phyloP scores from a whole-genome alignment of 2,113 vertebrate genomes.

The Ictalurus punctatus region DNA sequence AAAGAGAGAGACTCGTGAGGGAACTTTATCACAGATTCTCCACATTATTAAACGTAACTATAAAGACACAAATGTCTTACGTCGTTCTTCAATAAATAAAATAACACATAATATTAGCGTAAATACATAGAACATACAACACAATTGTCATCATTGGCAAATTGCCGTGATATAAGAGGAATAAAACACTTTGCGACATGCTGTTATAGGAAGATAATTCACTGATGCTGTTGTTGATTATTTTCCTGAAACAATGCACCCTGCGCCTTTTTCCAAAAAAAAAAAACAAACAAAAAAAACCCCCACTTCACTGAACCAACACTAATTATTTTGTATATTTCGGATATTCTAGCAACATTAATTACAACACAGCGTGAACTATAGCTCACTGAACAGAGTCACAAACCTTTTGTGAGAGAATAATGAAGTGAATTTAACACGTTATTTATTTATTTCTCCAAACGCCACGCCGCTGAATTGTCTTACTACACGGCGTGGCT shows the following conservation, averaged over 20 bases:
- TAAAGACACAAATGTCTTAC: not conserved
- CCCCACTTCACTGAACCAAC: not conserved
- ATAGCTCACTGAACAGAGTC: not conserved
- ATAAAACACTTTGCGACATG: not conserved
- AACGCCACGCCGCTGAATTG: not conserved
- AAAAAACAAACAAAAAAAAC: not conserved
- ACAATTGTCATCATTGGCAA: too few species aligned
- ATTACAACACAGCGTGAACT: not conserved
- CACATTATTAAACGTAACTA: not conserved
- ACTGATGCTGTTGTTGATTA: not conserved
- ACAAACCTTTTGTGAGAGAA: not conserved
- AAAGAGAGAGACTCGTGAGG: too few species aligned
- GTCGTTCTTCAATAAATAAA: not conserved
- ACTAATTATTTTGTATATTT: not conserved
- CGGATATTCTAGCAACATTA: not conserved
- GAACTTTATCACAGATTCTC: too few species aligned
- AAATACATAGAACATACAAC: too few species aligned
- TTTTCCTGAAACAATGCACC: not conserved
- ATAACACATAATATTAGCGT: too few species aligned
- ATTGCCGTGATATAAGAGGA: not conserved
- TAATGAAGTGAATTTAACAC: not conserved
- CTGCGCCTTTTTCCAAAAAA: too few species aligned
- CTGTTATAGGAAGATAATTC: not conserved
- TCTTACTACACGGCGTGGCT: not conserved
- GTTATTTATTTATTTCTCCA: not conserved